Evolutionary conservation across 2,888 invertebrate genomes (phyloP), one percentile per base, ranked within the genome.

Genomic region (Sericinus montela): DNA sequence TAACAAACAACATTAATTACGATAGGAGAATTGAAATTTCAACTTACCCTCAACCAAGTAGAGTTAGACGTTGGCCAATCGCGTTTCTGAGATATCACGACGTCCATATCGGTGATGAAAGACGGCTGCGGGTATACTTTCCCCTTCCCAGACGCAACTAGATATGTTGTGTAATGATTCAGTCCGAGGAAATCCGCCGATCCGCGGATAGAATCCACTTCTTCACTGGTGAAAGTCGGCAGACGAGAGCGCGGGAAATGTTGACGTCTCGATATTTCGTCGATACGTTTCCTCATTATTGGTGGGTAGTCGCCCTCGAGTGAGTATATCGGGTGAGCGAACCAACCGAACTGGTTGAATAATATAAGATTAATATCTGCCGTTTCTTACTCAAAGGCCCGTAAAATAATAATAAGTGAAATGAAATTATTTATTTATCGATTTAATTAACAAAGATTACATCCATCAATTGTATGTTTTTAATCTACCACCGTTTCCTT

Each of bases 121-220:
- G 86, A 86, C 0, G 89, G 85, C 1, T 64, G 48, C 0, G 48
- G 40, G 1, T 44, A 48, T 7, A 73, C 49, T 45, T 77, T 81
- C 0, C 61, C 58, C 0, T 51, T 49, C 1, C 67, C 67, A 15
- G 77, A 76, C 1, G 74, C 73, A 1, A 78, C 85, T 60, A 92
- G 58, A 54, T 80, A 82, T 0, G 92, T 88, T 0, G 93, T 92
- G 67, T 96, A 96, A 51, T 93, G 91, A 67, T 95, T 95, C 13
- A 95, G 68, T 0, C 94, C 95, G 43, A 95, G 83, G 74, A 93
- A 94, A 67, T 96, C 95, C 1, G 89, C 86, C 0, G 94, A 91
- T 0, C 90, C 92, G 29, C 73, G 78, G 15, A 95, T 90, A 45
- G 83, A 78, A 8, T 77, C 67, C 7, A 93, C 81, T 80, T 94